phyloP scores from a whole-genome alignment of 1,140 invertebrate genomes.

The Condylostylus longicornis region DNA sequence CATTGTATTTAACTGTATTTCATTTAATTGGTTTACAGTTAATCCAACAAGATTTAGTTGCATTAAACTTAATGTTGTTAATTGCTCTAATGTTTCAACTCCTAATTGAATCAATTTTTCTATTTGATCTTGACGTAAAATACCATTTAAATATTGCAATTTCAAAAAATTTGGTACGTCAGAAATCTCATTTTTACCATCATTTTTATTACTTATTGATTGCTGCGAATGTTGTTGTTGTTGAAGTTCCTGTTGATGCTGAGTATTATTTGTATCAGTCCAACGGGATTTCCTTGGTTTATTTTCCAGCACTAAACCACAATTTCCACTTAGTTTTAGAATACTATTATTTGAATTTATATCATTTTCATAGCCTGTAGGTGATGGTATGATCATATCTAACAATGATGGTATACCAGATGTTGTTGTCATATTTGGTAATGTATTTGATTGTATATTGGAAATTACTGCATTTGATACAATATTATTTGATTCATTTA shows the following conservation, averaged over 20 bases:
- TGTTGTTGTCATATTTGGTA: constrained; percentile 9
- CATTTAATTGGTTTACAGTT: constrained; percentile 39
- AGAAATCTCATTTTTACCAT: constrained; percentile 1
- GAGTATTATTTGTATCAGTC: constrained; percentile 33
- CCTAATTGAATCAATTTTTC: constrained; percentile 39
- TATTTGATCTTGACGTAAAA: constrained; percentile 39
- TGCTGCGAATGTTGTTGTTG: constrained; percentile 1
- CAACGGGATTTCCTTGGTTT: constrained; percentile 46
- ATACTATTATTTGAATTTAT: neutral
- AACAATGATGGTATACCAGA: constrained; percentile 22
- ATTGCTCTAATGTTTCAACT: constrained; percentile 40
- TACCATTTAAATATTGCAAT: constrained; percentile 39
- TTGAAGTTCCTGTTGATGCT: constrained; percentile 8
- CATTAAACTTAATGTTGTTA: constrained; percentile 39
- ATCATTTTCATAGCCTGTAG: constrained; percentile 4
- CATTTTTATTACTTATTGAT: neutral
- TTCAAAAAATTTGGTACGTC: constrained; percentile 29
- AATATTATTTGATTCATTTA: constrained; percentile 5
- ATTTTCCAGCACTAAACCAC: constrained; percentile 23
- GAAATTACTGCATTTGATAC: too few species aligned
- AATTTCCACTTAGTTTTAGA: neutral
- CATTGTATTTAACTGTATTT: constrained; percentile 41
- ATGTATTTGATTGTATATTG: too few species aligned
- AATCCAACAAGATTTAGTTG: constrained; percentile 41
- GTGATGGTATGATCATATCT: constrained; percentile 28